Base-by-base conservation (phyloP, 1,140 invertebrate species). In the Littorina saxatilis region DNA sequence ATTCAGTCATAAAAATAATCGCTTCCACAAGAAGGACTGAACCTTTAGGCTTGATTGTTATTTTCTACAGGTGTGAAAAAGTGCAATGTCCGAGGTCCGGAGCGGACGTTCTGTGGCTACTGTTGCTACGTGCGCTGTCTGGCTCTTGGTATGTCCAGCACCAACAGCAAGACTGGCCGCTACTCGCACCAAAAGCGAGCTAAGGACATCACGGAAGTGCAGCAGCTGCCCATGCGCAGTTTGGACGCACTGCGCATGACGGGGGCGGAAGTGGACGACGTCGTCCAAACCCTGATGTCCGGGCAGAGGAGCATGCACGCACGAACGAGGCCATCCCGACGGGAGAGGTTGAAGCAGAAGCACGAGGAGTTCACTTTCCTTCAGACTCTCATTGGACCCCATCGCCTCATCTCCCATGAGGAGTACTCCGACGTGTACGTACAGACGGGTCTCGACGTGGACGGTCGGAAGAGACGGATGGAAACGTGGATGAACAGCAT, bases 91-190 rank as follows among this genome's bases (percentile, higher is more conserved):
- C 52, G 52, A 13, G 78, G 83, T 2, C 84, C 86, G 55, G 87
- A 87, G 72, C 73, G 87, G 1, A 92, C 91, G 82, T 89, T 87
- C 61, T 99, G 98, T 94, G 98, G 99, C 94, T 99, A 98, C 94
- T 99, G 99, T 93, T 95, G 99, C 82, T 99, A 99, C 93, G 98
- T 99, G 92, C 99, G 99, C 92, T 99, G 99, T 93, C 96, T 99
- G 84, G 96, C 98, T 91, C 97, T 99, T 94, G 99, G 99, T 89
- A 99, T 99, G 99, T 98, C 99, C 81, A 94, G 99, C 90, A 98
- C 99, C 95, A 97, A 97, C 97, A 92, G 91, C 40, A 91, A 91
- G 79, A 92, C 91, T 0, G 91, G 91, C n/a, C 84, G 91, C 11
- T 92, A 92, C 82, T 91, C 91, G 3, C 90, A 91, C 70, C 88